A percentile compares a stretch with the other conserved stretches of the same genome.
phyloP scores from a whole-genome alignment of 2,888 invertebrate genomes.

The Volucella bombylans region DNA sequence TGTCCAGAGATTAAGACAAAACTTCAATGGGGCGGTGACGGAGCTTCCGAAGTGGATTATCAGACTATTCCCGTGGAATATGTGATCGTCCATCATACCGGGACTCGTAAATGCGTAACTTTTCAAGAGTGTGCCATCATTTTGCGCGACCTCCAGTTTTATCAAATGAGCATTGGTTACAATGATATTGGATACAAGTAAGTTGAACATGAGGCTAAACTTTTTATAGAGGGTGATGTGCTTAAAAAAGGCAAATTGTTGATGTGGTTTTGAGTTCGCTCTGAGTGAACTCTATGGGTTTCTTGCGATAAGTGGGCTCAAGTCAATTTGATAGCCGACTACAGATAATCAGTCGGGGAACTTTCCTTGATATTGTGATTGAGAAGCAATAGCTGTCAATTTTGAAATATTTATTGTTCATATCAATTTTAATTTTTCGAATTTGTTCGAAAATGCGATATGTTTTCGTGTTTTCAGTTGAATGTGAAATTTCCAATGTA shows the following conservation, averaged over 20 bases:
- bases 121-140: constrained; percentile 82
- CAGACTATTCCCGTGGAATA: constrained; percentile 84
- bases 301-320: too few species aligned
- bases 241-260: background rate
- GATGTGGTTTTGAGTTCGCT: too few species aligned
- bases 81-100: constrained; percentile 85
- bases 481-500: too few species aligned
- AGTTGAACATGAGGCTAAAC: constrained; percentile 75
- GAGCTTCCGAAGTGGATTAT: constrained; percentile 83
- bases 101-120: constrained; percentile 82
- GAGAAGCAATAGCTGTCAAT: too few species aligned
- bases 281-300: too few species aligned
- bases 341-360: too few species aligned
- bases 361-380: too few species aligned
- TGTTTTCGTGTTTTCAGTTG: too few species aligned
- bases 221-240: background rate
- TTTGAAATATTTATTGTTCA: too few species aligned
- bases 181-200: constrained; percentile 85
- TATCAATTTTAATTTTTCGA: too few species aligned
- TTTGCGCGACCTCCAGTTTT: constrained; percentile 83
- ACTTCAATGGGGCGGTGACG: constrained; percentile 85
- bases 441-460: too few species aligned
- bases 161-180: constrained; percentile 84
- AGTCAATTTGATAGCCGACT: too few species aligned
- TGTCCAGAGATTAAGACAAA: constrained; percentile 85